A percentile compares a stretch with the other conserved stretches of the same genome.
Conservation (phyloP, 2,113 vertebrate genomes). For the Probosciger aterrimus region DNA sequence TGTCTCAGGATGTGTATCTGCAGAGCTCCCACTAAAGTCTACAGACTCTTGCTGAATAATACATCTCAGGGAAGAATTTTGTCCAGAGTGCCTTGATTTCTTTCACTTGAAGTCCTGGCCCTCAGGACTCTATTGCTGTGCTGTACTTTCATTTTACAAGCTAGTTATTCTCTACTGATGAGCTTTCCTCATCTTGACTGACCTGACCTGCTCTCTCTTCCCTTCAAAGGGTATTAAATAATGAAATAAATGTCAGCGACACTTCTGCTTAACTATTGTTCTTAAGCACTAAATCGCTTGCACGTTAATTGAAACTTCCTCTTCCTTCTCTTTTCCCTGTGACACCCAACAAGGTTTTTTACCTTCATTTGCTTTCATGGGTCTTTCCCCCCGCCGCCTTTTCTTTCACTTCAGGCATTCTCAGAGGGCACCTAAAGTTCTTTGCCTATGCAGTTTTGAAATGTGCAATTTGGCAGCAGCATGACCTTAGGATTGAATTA, state of each 20-base stretch:
- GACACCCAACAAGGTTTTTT: conserved; percentile 58
- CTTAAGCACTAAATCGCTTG: conserved; percentile 68
- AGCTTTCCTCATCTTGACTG: conserved; percentile 10
- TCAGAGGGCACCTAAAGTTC: conserved; percentile 77
- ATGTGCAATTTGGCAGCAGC: conserved; percentile 77
- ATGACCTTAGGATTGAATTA: conserved; percentile 74
- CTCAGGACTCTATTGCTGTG: background rate
- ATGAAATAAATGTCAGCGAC: conserved; percentile 61
- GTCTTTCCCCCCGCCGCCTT: background rate
- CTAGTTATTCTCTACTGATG: conserved; percentile 8
- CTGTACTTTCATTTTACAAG: background rate
- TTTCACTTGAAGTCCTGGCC: background rate
- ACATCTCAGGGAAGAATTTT: background rate
- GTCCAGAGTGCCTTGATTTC: background rate
- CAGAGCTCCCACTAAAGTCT: background rate
- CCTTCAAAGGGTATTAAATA: conserved; percentile 59
- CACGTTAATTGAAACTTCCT: conserved; percentile 69
- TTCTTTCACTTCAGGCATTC: conserved; percentile 70
- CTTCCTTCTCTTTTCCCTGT: conserved; percentile 34
- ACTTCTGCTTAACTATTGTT: conserved; percentile 59
- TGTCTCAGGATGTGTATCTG: background rate
- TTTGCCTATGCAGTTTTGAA: conserved; percentile 75
- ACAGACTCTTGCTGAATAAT: background rate
- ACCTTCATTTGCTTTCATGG: conserved; percentile 69
- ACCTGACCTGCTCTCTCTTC: conserved; percentile 18